phyloP scores from a whole-genome alignment of 2,797 vertebrate genomes.

The Anabacerthia variegaticeps region DNA sequence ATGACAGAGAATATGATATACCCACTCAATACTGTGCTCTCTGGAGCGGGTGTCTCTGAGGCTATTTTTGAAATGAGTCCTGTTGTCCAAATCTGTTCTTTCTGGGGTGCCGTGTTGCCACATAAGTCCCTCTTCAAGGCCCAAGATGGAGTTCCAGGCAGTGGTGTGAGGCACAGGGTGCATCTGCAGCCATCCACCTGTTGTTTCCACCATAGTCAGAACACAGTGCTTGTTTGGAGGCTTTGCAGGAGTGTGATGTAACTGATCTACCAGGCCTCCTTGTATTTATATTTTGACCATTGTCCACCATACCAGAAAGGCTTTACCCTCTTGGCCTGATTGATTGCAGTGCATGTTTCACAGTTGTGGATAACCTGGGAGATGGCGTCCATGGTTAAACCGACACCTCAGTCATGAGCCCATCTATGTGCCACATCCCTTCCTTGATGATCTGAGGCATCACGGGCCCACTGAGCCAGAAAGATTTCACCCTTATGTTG shows the following conservation, averaged over 20 bases:
- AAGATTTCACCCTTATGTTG: background rate
- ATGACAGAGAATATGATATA: background rate
- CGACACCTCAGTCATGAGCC: background rate
- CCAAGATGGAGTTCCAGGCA: background rate
- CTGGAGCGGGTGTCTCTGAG: background rate
- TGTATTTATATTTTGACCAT: background rate
- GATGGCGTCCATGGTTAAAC: background rate
- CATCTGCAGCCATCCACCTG: background rate
- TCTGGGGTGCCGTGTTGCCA: background rate
- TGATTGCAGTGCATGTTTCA: background rate
- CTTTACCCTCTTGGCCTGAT: background rate
- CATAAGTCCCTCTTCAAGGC: background rate
- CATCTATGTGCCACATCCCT: background rate
- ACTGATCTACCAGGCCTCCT: background rate
- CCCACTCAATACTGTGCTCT: background rate
- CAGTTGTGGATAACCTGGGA: background rate
- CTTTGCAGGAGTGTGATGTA: background rate
- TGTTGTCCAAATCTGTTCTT: background rate
- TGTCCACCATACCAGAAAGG: background rate
- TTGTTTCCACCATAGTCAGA: background rate
- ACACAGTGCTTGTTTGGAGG: background rate
- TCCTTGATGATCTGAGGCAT: background rate
- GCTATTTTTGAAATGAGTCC: background rate
- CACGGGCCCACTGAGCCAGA: background rate
- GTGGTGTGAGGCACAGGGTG: background rate